These are phyloP conservation scores for Tetragonula clypearis DNA, from an alignment of 1,140 invertebrate species.

Conservation along the genomic window DNA sequence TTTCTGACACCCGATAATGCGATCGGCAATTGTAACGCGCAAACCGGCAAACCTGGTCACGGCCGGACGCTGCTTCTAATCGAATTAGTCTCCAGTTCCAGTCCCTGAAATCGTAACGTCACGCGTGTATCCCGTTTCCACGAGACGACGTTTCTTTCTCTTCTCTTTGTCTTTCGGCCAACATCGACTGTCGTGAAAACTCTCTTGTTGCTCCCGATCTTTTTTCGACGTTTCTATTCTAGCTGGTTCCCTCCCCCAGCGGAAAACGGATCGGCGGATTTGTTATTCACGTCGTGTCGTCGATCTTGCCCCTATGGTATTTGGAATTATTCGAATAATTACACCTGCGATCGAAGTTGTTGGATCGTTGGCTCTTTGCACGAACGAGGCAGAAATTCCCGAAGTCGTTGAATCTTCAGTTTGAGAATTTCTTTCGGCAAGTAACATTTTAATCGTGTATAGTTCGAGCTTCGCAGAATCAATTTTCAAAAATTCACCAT, in stretches of 20 bases:
- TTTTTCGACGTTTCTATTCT: not conserved
- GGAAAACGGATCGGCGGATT: not conserved
- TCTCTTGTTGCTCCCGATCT: constrained; percentile 15
- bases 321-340: not conserved
- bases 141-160: not conserved
- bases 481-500: too few species aligned
- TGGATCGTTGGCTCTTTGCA: not conserved
- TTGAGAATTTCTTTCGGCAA: too few species aligned
- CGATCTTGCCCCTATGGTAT: not conserved
- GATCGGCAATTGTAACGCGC: constrained; percentile 39
- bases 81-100: constrained; percentile 36
- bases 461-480: too few species aligned
- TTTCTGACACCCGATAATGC: constrained; percentile 42
- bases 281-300: not conserved
- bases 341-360: not conserved
- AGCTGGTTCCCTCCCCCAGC: too few species aligned
- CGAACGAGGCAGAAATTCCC: not conserved
- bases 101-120: not conserved
- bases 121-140: not conserved
- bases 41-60: constrained; percentile 28
- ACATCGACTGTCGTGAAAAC: not conserved
- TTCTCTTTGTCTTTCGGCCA: not conserved
- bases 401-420: too few species aligned
- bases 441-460: not conserved
- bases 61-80: constrained; percentile 31